A percentile compares a stretch with the other conserved stretches of the same genome.
Evolutionary conservation across 2,797 vertebrate species (phyloP).

Genomic region (Peromyscus attwateri): DNA sequence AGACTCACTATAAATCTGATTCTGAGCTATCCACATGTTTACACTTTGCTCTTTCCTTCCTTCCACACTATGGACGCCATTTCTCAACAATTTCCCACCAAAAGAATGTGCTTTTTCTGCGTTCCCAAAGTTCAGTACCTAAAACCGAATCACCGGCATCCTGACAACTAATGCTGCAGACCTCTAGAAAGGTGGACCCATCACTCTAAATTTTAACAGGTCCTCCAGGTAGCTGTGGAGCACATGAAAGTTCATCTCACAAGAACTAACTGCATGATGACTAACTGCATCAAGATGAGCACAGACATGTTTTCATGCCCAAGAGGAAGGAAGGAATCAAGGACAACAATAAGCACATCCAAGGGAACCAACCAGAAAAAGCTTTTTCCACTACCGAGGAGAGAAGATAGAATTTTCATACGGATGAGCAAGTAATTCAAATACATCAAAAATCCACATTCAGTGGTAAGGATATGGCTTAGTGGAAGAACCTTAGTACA

Average conservation of each 20-base stretch:
- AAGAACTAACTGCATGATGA: not conserved
- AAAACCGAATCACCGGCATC: not conserved
- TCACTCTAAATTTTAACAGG: not conserved
- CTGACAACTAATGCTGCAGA: not conserved
- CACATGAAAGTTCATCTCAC: not conserved
- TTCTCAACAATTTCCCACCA: not conserved
- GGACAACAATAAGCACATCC: not conserved
- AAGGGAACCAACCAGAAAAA: not conserved
- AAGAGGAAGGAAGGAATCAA: not conserved
- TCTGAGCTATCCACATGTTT: not conserved
- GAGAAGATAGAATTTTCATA: not conserved
- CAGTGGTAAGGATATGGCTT: not conserved
- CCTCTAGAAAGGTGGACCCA: not conserved
- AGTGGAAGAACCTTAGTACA: not conserved
- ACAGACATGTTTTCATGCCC: not conserved
- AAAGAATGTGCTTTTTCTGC: not conserved
- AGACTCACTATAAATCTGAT: slow-evolving; percentile 26
- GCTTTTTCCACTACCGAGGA: not conserved
- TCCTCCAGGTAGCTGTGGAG: not conserved
- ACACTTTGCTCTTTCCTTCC: slow-evolving; percentile 12
- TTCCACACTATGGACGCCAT: not conserved
- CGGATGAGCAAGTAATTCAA: slow-evolving; percentile 27
- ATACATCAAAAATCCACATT: not conserved
- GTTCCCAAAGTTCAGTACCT: not conserved
- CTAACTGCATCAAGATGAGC: not conserved